Evolutionary conservation across 2,797 vertebrate genomes (phyloP), one percentile per base, ranked within the genome.

Genomic region (Silurus lanzhouensis): DNA sequence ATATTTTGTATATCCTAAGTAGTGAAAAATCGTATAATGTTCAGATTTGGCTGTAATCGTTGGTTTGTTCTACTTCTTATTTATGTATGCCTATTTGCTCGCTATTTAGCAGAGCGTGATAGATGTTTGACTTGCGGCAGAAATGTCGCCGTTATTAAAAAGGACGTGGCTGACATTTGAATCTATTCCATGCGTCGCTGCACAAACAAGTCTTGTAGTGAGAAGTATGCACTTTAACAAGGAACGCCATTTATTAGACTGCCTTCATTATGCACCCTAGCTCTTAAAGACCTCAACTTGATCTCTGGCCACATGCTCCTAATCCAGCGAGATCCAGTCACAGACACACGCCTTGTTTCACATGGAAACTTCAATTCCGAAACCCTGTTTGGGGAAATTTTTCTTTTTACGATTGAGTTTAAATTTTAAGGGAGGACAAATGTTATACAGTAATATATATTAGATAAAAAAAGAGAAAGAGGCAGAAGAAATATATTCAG

Each of bases 251-350:
- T 89, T 88, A 89, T 92, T 86, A 89, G 66, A 74, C 68, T 74
- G 85, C n/a, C 81, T 82, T 89, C 87, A 89, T 89, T 88, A 90
- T 87, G 88, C 89, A 91, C 88, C 58, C 87, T 22, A 85, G 88
- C 86, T 83, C 88, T 91, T 91, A 89, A 92, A 93, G 88, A 90
- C 71, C 87, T 91, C 88, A 90, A 92, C 89, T 87, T 90, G 91
- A 92, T 93, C 86, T 14, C 89, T 31, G 31, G 83, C 90, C 90
- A 93, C 89, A 91, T 76, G 86, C 91, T 93, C 92, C 90, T 92
- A 92, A 94, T 93, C 90, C 91, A 91, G 87, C 72, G 67, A 75
- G 67, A 83, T 87, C 88, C 86, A 90, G 90, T 90, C 87, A 87
- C 87, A 90, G 82, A 84, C 46, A 86, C 85, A 90, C 88, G 75